Base-by-base conservation (phyloP, 2,797 vertebrate genomes). In the Bryconaethiops microstoma region DNA sequence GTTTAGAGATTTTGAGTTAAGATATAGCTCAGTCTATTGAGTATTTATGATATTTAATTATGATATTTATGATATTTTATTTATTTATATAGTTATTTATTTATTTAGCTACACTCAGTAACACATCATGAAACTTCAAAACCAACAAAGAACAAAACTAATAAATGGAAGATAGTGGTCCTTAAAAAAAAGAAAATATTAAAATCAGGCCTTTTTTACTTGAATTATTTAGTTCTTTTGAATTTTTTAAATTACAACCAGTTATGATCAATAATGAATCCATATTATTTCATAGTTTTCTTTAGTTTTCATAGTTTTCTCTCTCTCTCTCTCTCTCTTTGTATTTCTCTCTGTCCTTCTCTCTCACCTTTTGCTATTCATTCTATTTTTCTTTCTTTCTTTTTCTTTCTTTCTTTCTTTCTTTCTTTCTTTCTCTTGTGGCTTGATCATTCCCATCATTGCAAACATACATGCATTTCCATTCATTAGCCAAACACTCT, bases 401-500 rank as follows among this genome's bases (percentile, higher is more conserved):
- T 19, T 17, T 17, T 19, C 29, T 52, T 29, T 29, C 0, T 25
- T 35, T 62, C 45, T 79, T 42, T 79, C 62, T 79, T 74, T 78
- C 72, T 68, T 73, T 79, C 82, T 35, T 70, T 35, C 76, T 77
- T 82, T 80, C 90, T 87, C 91, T 89, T 82, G 87, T 88, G 89
- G 88, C 82, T 87, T 91, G 90, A 89, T 92, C 89, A 90, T 90
- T 91, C 88, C 89, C 90, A 88, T 93, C 90, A 87, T 87, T 88
- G 88, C 89, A 92, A 92, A 92, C 88, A 92, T 90, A 92, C 91
- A 91, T 92, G 92, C 88, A 86, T 93, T 91, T 93, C 91, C 91
- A 93, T 93, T 93, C 92, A 94, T 95, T 93, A 95, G 91, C 86
- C 90, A 89, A 90, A 92, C 91, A 92, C 90, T 89, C 85, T 65